These are phyloP conservation scores for Danio albolineatus DNA, from an alignment of 2,797 vertebrate genomes.

Conservation along the genomic window DNA sequence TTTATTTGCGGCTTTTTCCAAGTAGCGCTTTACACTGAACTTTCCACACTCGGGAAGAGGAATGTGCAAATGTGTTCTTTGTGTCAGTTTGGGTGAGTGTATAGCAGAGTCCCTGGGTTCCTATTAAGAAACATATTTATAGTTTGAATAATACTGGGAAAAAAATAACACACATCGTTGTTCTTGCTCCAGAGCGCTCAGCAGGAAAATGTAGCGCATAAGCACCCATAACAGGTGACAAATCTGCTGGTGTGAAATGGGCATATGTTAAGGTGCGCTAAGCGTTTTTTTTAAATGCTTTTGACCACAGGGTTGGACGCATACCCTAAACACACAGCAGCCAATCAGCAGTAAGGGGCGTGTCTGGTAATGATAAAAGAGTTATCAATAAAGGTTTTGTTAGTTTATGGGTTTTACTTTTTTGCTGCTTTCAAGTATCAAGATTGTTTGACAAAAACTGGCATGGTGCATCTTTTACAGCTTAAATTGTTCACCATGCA, in stretches of 20 bases:
- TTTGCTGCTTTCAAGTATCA: too few relatives aligned
- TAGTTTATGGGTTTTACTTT: too few relatives aligned
- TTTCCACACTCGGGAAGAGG: constrained; percentile 25
- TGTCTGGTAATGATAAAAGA: too few relatives aligned
- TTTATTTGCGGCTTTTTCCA: constrained; percentile 36
- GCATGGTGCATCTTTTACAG: too few relatives aligned
- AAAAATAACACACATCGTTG: constrained; percentile 46
- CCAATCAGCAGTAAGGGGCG: too few relatives aligned
- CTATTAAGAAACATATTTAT: constrained; percentile 17
- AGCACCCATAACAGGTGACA: constrained; percentile 62
- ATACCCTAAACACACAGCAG: too few relatives aligned
- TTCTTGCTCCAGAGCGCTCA: constrained; percentile 68
- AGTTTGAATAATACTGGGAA: constrained; percentile 36
- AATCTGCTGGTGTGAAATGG: not conserved
- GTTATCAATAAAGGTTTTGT: too few relatives aligned
- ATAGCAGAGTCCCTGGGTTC: not conserved
- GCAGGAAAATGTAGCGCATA: constrained; percentile 67
- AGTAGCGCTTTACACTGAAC: constrained; percentile 36
- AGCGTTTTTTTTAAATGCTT: too few relatives aligned
- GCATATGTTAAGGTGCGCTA: not conserved
- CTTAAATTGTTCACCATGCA: too few relatives aligned
- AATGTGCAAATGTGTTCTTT: constrained; percentile 11
- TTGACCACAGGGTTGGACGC: too few relatives aligned
- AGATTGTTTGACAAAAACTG: too few relatives aligned
- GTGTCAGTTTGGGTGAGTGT: constrained; percentile 4